These are phyloP conservation scores for Drosophila bocqueti DNA, from an alignment of 1,140 invertebrate species.

Conservation along the genomic window DNA sequence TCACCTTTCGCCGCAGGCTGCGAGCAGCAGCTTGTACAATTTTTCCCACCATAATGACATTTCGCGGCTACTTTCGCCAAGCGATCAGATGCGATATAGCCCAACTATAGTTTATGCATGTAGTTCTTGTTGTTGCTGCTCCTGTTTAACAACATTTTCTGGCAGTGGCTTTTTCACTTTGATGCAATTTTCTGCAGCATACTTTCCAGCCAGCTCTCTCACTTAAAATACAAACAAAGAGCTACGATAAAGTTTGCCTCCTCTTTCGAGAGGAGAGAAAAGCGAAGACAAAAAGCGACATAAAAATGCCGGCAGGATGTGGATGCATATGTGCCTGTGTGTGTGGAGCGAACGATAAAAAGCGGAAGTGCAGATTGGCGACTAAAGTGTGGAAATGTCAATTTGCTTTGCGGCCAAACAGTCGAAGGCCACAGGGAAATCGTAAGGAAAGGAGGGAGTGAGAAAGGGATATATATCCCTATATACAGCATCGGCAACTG, in stretches of 20 bases:
- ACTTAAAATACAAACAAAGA: constrained; percentile 50
- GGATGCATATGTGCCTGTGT: background rate
- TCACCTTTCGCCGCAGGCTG: constrained; percentile 19
- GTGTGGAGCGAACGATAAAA: constrained; percentile 57
- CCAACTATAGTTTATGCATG: constrained; percentile 8
- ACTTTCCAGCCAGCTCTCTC: constrained; percentile 42
- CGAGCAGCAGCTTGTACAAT: background rate
- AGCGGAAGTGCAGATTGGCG: constrained; percentile 75
- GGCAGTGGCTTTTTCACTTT: constrained; percentile 50
- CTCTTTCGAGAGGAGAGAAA: constrained; percentile 1
- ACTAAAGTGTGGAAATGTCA: constrained; percentile 79
- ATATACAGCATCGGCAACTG: constrained; percentile 31
- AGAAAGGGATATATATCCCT: background rate
- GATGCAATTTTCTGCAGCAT: constrained; percentile 57
- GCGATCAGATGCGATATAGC: constrained; percentile 2
- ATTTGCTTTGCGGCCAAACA: constrained; percentile 64
- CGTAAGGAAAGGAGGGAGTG: background rate
- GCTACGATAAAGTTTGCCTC: constrained; percentile 67
- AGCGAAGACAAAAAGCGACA: constrained; percentile 60
- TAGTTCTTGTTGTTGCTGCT: background rate
- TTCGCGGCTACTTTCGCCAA: constrained; percentile 3
- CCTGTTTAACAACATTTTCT: constrained; percentile 17
- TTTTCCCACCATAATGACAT: constrained; percentile 25
- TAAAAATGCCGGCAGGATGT: constrained; percentile 57
- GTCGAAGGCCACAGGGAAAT: constrained; percentile 19